These are phyloP conservation scores for Hemaris fuciformis DNA, from an alignment of 2,888 invertebrate species.

Conservation along the genomic window DNA sequence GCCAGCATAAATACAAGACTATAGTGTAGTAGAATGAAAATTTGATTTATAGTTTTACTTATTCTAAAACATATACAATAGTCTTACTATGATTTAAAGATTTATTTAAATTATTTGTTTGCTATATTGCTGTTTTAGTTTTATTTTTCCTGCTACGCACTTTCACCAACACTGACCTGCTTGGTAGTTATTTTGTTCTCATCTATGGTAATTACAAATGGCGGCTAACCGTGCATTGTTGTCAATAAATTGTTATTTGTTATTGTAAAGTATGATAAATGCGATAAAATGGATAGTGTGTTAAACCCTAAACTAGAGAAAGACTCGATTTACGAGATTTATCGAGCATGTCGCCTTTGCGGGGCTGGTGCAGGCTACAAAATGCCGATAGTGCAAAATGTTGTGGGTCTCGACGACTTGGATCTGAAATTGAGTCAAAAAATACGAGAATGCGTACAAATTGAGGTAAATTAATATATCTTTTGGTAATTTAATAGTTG, in stretches of 20 bases:
- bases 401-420: slow-evolving; percentile 49
- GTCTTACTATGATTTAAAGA: too few species aligned
- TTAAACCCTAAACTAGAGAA: slow-evolving; percentile 37
- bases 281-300: slow-evolving; percentile 4
- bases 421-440: slow-evolving; percentile 64
- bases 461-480: slow-evolving; percentile 55
- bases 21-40: not conserved
- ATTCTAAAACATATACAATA: too few species aligned
- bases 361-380: slow-evolving; percentile 76
- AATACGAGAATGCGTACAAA: slow-evolving; percentile 71
- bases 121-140: not conserved
- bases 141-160: not conserved
- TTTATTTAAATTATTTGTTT: too few species aligned
- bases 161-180: not conserved
- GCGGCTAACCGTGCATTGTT: not conserved
- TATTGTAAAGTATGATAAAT: not conserved
- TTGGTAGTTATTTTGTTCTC: not conserved
- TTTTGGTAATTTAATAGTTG: not conserved
- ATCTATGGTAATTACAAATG: not conserved
- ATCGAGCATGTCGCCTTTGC: slow-evolving; percentile 72
- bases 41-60: not conserved
- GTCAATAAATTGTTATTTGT: not conserved
- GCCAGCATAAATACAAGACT: not conserved
- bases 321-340: slow-evolving; percentile 69
- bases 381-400: slow-evolving; percentile 75